These are phyloP conservation scores for Coluber constrictor DNA, from an alignment of 2,797 vertebrate genomes.

Conservation along the genomic window DNA sequence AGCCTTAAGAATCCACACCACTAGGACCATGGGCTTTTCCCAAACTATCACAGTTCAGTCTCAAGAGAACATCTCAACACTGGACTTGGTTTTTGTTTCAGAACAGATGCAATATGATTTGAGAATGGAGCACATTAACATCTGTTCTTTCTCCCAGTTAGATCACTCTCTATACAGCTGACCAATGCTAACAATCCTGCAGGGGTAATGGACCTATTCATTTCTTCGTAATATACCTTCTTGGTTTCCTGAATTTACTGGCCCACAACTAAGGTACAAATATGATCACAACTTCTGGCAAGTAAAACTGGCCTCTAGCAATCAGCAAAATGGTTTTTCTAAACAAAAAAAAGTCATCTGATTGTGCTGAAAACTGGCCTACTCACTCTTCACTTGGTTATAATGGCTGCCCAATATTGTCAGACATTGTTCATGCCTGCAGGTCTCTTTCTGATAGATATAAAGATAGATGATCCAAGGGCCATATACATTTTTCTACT, in stretches of 20 bases:
- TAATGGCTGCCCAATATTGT: neutral
- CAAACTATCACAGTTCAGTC: neutral
- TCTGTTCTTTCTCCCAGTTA: neutral
- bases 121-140: neutral
- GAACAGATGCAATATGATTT: neutral
- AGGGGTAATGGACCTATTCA: neutral
- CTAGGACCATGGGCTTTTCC: neutral
- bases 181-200: neutral
- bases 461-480: neutral
- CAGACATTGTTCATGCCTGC: neutral
- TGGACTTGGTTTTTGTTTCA: neutral
- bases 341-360: neutral
- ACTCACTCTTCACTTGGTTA: neutral
- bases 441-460: neutral
- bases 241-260: neutral
- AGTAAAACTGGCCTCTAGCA: neutral
- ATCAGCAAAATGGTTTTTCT: neutral
- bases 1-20: neutral
- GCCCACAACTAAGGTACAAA: neutral
- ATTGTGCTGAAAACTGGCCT: neutral
- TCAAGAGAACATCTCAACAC: neutral
- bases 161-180: neutral
- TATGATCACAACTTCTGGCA: neutral
- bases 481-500: neutral
- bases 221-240: neutral